Evolutionary conservation across 2,113 vertebrate genomes (phyloP), one percentile per base, ranked within the genome.

Genomic region (Macquaria ambigua): DNA sequence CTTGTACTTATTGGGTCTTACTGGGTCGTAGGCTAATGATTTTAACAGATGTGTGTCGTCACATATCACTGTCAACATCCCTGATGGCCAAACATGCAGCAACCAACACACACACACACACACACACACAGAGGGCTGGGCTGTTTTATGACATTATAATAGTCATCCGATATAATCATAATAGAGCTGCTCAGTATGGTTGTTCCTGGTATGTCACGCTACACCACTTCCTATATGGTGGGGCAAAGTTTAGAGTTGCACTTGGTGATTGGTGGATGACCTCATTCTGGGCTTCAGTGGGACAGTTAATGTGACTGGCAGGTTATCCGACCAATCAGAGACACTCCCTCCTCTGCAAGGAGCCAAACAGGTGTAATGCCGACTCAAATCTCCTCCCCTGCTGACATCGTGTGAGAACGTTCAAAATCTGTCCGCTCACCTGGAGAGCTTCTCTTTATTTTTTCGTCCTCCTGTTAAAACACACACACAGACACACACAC

Each of bases 371-470:
- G 74, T 71, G 34, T 43, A 46, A 15, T 12, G 1, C 25, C 5
- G 1, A n/a, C 55, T 31, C 23, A 12, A 7, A 5, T 8, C 86
- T 84, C 89, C 87, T 34, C 92, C 92, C 80, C 34, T 61, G 0
- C 56, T 37, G 41, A 61, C 64, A 2, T 15, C 0, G 2, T 6
- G 48, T 28, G 67, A 88, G 76, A 71, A 56, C 71, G 82, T 89
- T 89, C 63, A 87, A 89, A 91, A 83, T 70, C 56, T 55, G 53
- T 31, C 3, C 2, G 4, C 67, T 80, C 64, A 71, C 31, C 83
- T 83, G 80, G n/a, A 59, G 41, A 28, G 61, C 37, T 50, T 18
- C 55, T 70, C 55, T 62, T 61, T 31, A 1, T 14, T 23, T 39
- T 16, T 25, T 41, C 12, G 4, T 15, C 20, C 69, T 46, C 43